A percentile compares a stretch with the other conserved stretches of the same genome.
Conservation (phyloP, 1,140 invertebrate species). For the Caenorhabditis tropicalis region DNA sequence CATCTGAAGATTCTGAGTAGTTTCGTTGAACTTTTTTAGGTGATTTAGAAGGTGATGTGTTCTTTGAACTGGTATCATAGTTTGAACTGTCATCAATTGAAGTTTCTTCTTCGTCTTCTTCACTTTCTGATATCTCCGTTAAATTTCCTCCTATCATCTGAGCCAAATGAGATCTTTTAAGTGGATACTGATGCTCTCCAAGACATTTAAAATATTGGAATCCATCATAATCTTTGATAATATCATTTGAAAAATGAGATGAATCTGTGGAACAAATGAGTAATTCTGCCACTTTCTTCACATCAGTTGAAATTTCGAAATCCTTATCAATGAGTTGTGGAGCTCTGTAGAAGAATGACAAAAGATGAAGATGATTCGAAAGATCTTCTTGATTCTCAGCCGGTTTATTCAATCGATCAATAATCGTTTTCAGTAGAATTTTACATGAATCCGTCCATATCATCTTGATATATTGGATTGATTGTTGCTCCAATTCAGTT, state of each 20-base stretch:
- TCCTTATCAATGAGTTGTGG: background rate
- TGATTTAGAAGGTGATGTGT: background rate
- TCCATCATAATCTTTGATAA: background rate
- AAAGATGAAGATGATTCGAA: background rate
- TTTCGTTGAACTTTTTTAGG: background rate
- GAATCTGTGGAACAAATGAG: background rate
- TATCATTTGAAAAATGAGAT: background rate
- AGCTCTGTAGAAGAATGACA: background rate
- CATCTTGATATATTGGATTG: background rate
- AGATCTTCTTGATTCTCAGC: background rate
- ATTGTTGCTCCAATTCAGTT: conserved; percentile 3
- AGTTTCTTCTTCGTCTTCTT: background rate
- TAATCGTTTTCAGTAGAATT: background rate
- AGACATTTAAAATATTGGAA: background rate
- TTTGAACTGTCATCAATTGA: background rate
- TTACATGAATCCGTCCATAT: background rate
- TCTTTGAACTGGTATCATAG: background rate
- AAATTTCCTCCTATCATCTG: background rate
- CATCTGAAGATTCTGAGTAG: background rate
- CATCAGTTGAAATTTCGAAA: background rate
- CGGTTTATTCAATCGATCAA: background rate
- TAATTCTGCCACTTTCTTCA: background rate
- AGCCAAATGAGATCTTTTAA: background rate
- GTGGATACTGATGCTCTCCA: background rate
- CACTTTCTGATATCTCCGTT: background rate